Base-by-base conservation (phyloP, 2,113 vertebrate species). In the Centropus bengalensis region DNA sequence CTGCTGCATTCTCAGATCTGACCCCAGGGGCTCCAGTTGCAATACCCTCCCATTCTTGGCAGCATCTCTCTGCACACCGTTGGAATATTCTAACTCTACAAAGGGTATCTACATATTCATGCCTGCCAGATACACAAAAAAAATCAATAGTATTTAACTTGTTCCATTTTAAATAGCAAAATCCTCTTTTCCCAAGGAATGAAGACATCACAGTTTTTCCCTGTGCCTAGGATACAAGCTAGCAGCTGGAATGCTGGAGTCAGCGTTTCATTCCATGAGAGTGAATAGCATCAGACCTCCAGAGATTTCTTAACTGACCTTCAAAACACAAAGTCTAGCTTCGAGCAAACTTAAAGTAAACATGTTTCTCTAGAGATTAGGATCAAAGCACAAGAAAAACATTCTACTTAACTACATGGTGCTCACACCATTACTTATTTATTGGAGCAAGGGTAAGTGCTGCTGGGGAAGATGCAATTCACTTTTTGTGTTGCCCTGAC, bases 231-330 rank as follows among this genome's bases (percentile, higher is more conserved):
- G 90, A 85, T 91, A 84, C 1, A 7, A 92, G 64, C 84, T 89
- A 83, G 44, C 93, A 96, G 79, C 88, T 91, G 94, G 96, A 96
- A 97, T 94, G 84, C 82, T 90, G 62, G 89, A 94, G 84, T 97
- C 96, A 97, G 97, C 83, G 9, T 95, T 97, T 96, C 90, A 59
- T 96, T 97, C 97, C 97, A 95, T 95, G 97, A 94, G 97, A 97
- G 86, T 95, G 69, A 89, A 93, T 78, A 95, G 76, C 71, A 82
- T 81, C 83, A 91, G 75, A 68, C 94, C 98, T 96, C 96, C 60
- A 87, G 96, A 97, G 97, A 96, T 71, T 97, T 97, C 55, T 71
- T 63, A 92, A 68, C 88, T 90, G 96, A 98, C 97, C 95, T 96
- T 95, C 83, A 96, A 96, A 96, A 96, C 76, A 95, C 80, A 27